phyloP scores from a whole-genome alignment of 92 coral and sea anemone genomes.

The Metridium senile region DNA sequence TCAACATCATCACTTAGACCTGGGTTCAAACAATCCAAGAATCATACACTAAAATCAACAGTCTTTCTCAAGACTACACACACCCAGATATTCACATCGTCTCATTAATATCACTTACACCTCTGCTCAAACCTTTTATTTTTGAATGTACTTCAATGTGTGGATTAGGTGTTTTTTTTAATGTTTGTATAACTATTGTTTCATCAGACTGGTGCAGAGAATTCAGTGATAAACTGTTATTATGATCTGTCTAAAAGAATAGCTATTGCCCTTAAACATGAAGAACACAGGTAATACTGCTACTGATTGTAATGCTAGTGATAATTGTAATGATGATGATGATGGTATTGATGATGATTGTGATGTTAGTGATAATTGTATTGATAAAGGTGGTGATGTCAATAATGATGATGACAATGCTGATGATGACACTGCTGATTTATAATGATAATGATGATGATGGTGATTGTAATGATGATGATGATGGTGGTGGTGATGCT shows the following conservation, averaged over 20 bases:
- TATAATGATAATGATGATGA: background rate
- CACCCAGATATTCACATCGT: no score
- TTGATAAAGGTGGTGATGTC: background rate
- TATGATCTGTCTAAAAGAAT: constrained; percentile 91
- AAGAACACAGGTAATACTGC: constrained; percentile 85
- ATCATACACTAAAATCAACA: no score
- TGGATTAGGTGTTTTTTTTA: no score
- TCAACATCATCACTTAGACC: no score
- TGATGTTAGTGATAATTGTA: background rate
- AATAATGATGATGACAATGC: background rate
- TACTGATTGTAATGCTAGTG: background rate
- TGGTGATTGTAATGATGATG: background rate
- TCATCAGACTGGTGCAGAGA: constrained; percentile 93
- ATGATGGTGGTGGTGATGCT: background rate
- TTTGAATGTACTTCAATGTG: no score
- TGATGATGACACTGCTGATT: background rate
- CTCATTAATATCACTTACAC: no score
- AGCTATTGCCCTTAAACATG: constrained; percentile 94
- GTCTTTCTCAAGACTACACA: no score
- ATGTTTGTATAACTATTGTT: no score
- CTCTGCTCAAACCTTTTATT: no score
- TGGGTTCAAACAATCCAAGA: no score
- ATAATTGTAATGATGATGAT: background rate
- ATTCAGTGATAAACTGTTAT: constrained; percentile 80
- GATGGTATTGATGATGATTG: background rate